Percentiles rank a stretch among this genome's conserved stretches.
Conservation (phyloP, 2,888 invertebrate genomes). For the Nysson spinosus region DNA sequence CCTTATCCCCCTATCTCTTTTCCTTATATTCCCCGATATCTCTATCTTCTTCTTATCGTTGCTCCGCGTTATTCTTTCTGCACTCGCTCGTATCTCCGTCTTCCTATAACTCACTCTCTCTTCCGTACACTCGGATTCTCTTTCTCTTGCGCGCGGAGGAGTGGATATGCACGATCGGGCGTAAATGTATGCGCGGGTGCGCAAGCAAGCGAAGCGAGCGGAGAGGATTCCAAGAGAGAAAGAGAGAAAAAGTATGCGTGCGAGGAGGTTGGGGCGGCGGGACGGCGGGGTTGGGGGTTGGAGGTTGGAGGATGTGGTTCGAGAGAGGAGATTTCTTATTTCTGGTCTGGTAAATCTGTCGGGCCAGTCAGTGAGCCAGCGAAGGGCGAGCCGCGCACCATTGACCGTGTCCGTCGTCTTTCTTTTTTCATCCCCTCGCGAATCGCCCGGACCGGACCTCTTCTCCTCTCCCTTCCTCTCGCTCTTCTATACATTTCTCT, state of each 20-base stretch:
- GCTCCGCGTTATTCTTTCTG: neutral
- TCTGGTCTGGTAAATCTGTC: conserved; percentile 77
- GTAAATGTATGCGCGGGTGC: conserved; percentile 15
- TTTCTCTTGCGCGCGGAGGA: neutral
- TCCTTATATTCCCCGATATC: neutral
- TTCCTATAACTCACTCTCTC: neutral
- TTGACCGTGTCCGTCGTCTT: conserved; percentile 70
- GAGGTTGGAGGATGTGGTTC: too few species aligned
- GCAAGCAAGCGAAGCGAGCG: too few species aligned
- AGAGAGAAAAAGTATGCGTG: too few species aligned
- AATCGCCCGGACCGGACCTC: too few species aligned
- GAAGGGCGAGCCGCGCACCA: conserved; percentile 72
- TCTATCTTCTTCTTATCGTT: neutral
- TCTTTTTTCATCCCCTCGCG: conserved; percentile 55
- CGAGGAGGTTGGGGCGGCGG: too few species aligned
- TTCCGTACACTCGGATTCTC: neutral
- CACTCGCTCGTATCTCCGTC: neutral
- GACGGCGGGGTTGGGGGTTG: too few species aligned
- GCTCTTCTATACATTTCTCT: conserved; percentile 4
- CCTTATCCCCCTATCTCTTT: neutral
- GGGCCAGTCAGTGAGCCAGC: conserved; percentile 76
- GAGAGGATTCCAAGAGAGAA: too few species aligned
- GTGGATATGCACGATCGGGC: neutral
- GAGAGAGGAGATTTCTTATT: conserved; percentile 75
- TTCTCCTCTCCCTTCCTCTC: conserved; percentile 12